These are phyloP conservation scores for Falco columbarius DNA, from an alignment of 2,797 vertebrate genomes.

Conservation along the genomic window DNA sequence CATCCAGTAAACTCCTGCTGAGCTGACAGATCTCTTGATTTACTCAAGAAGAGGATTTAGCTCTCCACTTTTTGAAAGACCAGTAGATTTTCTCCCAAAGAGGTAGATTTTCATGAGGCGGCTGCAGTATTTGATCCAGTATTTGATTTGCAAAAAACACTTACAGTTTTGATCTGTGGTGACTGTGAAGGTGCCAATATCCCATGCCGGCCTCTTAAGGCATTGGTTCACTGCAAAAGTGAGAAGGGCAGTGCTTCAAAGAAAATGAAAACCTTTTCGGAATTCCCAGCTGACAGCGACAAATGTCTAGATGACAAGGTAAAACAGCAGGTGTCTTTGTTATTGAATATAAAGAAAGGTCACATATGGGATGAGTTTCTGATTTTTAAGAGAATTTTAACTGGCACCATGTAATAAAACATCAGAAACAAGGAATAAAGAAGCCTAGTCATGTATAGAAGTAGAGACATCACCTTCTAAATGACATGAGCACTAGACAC, in stretches of 20 bases:
- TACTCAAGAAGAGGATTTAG: neutral
- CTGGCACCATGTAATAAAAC: neutral
- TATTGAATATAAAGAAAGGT: constrained; percentile 14
- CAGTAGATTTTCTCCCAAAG: neutral
- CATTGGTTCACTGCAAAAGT: neutral
- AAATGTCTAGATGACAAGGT: constrained; percentile 16
- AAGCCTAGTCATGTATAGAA: neutral
- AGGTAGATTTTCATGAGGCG: neutral
- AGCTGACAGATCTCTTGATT: neutral
- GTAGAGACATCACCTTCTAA: neutral
- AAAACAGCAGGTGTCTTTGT: neutral
- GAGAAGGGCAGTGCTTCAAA: constrained; percentile 1
- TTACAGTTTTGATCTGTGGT: neutral
- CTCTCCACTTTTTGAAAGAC: neutral
- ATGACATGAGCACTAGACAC: neutral
- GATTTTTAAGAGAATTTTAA: constrained; percentile 25
- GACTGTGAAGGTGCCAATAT: neutral
- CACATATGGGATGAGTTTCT: neutral
- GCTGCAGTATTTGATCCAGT: neutral
- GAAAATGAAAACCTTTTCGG: neutral
- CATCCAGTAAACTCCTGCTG: neutral
- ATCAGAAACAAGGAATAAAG: neutral
- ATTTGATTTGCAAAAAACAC: constrained; percentile 14
- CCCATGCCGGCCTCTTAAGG: neutral
- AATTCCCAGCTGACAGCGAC: neutral